Percentiles rank a stretch among this genome's conserved stretches.
Evolutionary conservation across 2,113 vertebrate species (phyloP).

Genomic region (Agapornis roseicollis): DNA sequence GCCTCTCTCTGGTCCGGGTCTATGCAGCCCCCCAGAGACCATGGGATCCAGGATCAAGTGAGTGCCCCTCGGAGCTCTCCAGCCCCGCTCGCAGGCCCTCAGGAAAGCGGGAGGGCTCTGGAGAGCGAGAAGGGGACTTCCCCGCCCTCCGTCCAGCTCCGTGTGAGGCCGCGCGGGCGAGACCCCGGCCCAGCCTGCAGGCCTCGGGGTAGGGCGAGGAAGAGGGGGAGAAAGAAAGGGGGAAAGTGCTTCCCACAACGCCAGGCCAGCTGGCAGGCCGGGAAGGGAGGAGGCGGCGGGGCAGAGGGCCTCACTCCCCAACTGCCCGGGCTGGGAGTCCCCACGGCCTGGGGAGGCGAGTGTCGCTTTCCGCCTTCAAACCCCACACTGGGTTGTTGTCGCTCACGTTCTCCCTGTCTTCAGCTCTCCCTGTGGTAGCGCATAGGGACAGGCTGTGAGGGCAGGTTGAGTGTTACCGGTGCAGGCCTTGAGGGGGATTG

Average conservation of each 20-base stretch:
- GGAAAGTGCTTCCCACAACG: not conserved
- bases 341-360: not conserved
- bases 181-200: slow-evolving; percentile 46
- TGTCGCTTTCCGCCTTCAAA: not conserved
- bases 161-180: slow-evolving; percentile 56
- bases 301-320: not conserved
- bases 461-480: not conserved
- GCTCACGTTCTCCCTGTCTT: not conserved
- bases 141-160: not conserved
- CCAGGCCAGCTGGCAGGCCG: not conserved
- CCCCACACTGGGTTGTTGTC: accelerated
- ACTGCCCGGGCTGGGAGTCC: not conserved
- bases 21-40: slow-evolving; percentile 77
- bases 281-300: not conserved
- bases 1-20: slow-evolving; percentile 41
- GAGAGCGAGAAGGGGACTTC: slow-evolving; percentile 14
- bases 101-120: not conserved
- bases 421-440: not conserved
- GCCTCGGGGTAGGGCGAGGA: slow-evolving; percentile 54
- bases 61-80: slow-evolving; percentile 63
- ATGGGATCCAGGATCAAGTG: slow-evolving; percentile 85
- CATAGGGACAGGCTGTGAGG: not conserved
- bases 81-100: not conserved
- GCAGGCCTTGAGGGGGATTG: not conserved
- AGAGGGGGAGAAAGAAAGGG: not conserved